Percentiles rank a stretch among this genome's conserved stretches.
phyloP scores from a whole-genome alignment of 2,888 invertebrate genomes.

The Phymatocera aterrima region DNA sequence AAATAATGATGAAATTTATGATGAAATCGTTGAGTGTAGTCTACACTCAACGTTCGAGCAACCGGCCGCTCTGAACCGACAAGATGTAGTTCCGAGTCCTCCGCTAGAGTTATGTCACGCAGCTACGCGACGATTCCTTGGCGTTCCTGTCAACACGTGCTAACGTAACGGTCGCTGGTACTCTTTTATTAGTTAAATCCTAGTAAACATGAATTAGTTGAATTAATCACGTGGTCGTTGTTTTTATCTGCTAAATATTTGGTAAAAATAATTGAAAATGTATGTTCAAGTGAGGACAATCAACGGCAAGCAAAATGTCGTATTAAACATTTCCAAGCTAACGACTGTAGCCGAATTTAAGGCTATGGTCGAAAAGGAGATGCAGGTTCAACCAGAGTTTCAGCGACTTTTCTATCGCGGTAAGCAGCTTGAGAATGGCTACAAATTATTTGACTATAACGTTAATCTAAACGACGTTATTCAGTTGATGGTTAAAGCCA shows the following conservation, averaged over 20 bases:
- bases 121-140: not conserved
- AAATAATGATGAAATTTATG: too few relatives aligned
- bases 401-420: slow-evolving; percentile 84
- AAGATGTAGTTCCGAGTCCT: not conserved
- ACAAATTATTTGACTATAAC: slow-evolving; percentile 85
- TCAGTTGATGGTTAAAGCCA: slow-evolving; percentile 79
- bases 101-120: not conserved
- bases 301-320: slow-evolving; percentile 78
- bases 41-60: not conserved
- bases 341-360: slow-evolving; percentile 82
- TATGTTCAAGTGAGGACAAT: slow-evolving; percentile 82
- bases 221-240: not conserved
- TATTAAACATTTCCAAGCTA: slow-evolving; percentile 82
- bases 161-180: not conserved
- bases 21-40: too few relatives aligned
- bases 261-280: slow-evolving; percentile 74
- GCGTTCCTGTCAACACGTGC: not conserved
- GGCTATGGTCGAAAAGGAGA: slow-evolving; percentile 75
- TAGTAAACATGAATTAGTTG: not conserved
- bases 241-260: not conserved
- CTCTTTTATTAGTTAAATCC: not conserved
- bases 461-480: slow-evolving; percentile 87
- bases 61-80: not conserved
- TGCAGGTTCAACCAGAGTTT: slow-evolving; percentile 76
- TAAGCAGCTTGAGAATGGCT: slow-evolving; percentile 85